These are phyloP conservation scores for Deroptyus accipitrinus DNA, from an alignment of 2,113 vertebrate species.

Conservation along the genomic window DNA sequence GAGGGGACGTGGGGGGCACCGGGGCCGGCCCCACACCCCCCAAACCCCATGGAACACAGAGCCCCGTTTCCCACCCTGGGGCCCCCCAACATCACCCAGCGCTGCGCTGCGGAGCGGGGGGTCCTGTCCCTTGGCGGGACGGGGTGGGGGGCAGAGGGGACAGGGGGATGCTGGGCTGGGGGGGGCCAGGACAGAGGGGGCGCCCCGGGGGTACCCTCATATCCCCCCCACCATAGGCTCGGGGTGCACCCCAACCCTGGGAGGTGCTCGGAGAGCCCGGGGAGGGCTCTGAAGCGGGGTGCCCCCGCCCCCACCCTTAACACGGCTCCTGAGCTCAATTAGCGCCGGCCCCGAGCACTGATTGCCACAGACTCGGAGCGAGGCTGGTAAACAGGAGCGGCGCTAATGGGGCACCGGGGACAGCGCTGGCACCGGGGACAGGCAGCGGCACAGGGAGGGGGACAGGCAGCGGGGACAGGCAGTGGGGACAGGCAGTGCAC, in stretches of 20 bases:
- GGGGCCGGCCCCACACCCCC: neutral
- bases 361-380: neutral
- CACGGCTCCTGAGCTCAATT: too few species aligned
- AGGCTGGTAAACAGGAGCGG: constrained; percentile 85
- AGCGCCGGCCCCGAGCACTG: too few species aligned
- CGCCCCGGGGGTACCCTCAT: neutral
- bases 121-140: too few species aligned
- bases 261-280: too few species aligned
- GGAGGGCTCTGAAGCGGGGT: neutral
- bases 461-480: too few species aligned
- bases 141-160: neutral
- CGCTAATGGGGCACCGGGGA: constrained; percentile 65
- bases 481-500: neutral
- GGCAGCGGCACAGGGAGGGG: too few species aligned
- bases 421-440: neutral
- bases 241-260: too few species aligned
- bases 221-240: too few species aligned
- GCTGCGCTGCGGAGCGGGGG: too few species aligned
- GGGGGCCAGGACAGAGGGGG: neutral
- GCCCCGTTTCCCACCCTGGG: neutral
- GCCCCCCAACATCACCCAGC: neutral
- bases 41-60: neutral
- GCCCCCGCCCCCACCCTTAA: too few species aligned
- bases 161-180: too few species aligned
- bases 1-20: neutral